These are phyloP conservation scores for Achlya flavicornis DNA, from an alignment of 2,888 invertebrate species.

Conservation along the genomic window DNA sequence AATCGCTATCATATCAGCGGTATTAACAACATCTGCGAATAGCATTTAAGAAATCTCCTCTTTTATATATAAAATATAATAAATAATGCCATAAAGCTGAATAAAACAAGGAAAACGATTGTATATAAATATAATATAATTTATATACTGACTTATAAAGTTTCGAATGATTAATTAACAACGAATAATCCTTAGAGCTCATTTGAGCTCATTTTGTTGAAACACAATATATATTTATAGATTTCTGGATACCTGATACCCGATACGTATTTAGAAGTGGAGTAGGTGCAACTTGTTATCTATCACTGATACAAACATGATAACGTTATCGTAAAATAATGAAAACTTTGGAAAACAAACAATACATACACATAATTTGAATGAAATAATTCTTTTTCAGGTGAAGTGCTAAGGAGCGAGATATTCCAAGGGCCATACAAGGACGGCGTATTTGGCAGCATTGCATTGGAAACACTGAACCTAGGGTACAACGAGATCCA, in stretches of 20 bases:
- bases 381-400: constrained; percentile 57
- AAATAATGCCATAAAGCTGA: neutral
- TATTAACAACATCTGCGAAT: constrained; percentile 31
- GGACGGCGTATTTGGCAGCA: constrained; percentile 80
- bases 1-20: constrained; percentile 24
- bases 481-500: constrained; percentile 86
- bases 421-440: constrained; percentile 87
- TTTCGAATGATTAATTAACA: neutral
- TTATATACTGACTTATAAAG: neutral
- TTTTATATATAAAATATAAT: neutral
- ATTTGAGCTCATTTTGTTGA: constrained; percentile 3
- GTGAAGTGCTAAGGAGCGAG: constrained; percentile 85
- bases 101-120: no score
- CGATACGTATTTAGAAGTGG: constrained; percentile 1
- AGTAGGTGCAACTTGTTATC: neutral
- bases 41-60: neutral
- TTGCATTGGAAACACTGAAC: constrained; percentile 84
- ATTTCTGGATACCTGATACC: constrained; percentile 3
- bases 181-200: neutral
- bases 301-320: constrained; percentile 1
- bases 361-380: constrained; percentile 5
- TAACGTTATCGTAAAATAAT: constrained; percentile 9
- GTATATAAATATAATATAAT: no score
- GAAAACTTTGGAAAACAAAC: neutral
- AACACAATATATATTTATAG: neutral